Percentiles rank a stretch among this genome's conserved stretches.
These are phyloP conservation scores for Oreochromis aureus DNA, from an alignment of 2,113 vertebrate species.

Conservation along the genomic window DNA sequence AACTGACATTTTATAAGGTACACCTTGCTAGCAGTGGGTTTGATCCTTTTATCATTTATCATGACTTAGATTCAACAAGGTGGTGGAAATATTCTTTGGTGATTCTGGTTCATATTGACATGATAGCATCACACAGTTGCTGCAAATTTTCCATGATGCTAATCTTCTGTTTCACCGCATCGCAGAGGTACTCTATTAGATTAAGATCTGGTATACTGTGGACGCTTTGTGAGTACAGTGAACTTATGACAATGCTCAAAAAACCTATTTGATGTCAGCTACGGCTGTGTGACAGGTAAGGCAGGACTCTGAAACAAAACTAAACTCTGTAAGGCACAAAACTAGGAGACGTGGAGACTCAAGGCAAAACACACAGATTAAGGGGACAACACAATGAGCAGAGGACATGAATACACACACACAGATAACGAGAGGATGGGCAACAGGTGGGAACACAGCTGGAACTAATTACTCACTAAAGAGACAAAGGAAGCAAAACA, in stretches of 20 bases:
- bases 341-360: background rate
- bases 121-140: background rate
- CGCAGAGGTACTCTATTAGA: background rate
- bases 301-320: background rate
- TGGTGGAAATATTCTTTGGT: background rate
- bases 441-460: background rate
- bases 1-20: background rate
- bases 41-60: background rate
- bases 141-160: background rate
- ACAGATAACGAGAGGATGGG: rapidly evolving
- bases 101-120: background rate
- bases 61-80: background rate
- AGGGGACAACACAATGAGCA: background rate
- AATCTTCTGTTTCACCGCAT: background rate
- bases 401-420: background rate
- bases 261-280: background rate
- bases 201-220: background rate
- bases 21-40: background rate
- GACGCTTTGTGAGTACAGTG: background rate
- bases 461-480: background rate
- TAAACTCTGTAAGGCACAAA: background rate
- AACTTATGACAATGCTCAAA: background rate
- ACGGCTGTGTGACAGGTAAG: background rate
- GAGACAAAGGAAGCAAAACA: background rate
- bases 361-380: rapidly evolving